Percentiles rank a stretch among this genome's conserved stretches.
phyloP scores from a whole-genome alignment of 1,140 invertebrate genomes.

The Microplitis mediator region DNA sequence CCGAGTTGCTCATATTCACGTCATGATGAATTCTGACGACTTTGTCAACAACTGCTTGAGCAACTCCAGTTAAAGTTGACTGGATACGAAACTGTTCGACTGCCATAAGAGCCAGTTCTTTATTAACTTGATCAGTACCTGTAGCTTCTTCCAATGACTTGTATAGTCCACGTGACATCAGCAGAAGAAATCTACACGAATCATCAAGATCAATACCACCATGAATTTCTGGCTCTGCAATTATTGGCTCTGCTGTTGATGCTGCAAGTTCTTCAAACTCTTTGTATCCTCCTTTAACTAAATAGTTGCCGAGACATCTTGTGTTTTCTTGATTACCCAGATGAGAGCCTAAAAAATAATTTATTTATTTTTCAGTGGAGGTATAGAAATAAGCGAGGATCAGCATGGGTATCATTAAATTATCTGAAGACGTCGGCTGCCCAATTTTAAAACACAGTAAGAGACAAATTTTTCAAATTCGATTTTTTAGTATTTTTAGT shows the following conservation, averaged over 20 bases:
- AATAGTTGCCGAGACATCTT: slow-evolving; percentile 87
- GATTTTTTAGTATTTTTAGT: too few relatives aligned
- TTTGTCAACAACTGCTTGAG: slow-evolving; percentile 87
- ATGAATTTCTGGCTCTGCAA: slow-evolving; percentile 82
- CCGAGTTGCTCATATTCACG: slow-evolving; percentile 71
- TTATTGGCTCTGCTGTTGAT: slow-evolving; percentile 78
- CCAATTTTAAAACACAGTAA: too few relatives aligned
- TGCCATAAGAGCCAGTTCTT: slow-evolving; percentile 78
- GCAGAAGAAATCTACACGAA: slow-evolving; percentile 80
- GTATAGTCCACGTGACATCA: slow-evolving; percentile 86
- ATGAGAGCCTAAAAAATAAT: slow-evolving; percentile 60
- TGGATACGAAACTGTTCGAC: slow-evolving; percentile 84
- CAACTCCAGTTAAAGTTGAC: slow-evolving; percentile 79
- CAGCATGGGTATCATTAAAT: too few relatives aligned
- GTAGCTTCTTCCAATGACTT: slow-evolving; percentile 83
- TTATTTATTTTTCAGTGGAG: background rate
- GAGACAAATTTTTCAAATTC: too few relatives aligned
- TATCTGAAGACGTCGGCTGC: too few relatives aligned
- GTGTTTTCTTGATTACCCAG: slow-evolving; percentile 77
- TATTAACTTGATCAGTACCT: slow-evolving; percentile 79
- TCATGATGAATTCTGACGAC: slow-evolving; percentile 84
- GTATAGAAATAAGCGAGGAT: background rate
- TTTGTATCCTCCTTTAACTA: slow-evolving; percentile 85
- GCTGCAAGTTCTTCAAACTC: slow-evolving; percentile 76
- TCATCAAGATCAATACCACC: slow-evolving; percentile 81